Evolutionary conservation across 2,113 vertebrate genomes (phyloP).

Genomic region (Murina feae): DNA sequence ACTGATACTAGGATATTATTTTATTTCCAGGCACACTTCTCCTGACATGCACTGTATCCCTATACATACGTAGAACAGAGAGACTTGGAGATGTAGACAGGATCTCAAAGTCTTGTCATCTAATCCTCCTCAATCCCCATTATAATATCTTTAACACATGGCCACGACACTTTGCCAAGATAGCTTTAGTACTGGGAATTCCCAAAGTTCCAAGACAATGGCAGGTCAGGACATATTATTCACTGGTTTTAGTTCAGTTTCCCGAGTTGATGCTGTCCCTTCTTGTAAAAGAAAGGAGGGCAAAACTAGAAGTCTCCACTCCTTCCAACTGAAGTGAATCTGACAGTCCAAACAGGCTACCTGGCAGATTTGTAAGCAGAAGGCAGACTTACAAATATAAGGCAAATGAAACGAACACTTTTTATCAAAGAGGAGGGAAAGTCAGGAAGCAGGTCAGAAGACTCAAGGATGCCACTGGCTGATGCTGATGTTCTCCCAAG

Average conservation of each 20-base stretch:
- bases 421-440: not conserved
- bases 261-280: not conserved
- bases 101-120: not conserved
- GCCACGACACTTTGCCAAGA: not conserved
- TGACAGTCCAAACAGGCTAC: not conserved
- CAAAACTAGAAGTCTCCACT: not conserved
- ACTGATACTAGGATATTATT: not conserved
- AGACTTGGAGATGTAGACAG: not conserved
- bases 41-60: not conserved
- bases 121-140: not conserved
- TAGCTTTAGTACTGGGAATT: not conserved
- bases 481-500: not conserved
- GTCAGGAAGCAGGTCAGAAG: not conserved
- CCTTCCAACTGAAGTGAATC: not conserved
- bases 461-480: not conserved
- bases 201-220: not conserved
- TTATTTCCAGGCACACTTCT: not conserved
- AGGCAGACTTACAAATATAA: not conserved
- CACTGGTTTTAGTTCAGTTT: not conserved
- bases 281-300: not conserved
- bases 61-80: not conserved
- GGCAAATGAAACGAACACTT: not conserved
- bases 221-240: not conserved
- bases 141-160: not conserved
- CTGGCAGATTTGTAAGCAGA: not conserved